phyloP scores from a whole-genome alignment of 2,797 vertebrate species.

The Eidolon dupreanum region DNA sequence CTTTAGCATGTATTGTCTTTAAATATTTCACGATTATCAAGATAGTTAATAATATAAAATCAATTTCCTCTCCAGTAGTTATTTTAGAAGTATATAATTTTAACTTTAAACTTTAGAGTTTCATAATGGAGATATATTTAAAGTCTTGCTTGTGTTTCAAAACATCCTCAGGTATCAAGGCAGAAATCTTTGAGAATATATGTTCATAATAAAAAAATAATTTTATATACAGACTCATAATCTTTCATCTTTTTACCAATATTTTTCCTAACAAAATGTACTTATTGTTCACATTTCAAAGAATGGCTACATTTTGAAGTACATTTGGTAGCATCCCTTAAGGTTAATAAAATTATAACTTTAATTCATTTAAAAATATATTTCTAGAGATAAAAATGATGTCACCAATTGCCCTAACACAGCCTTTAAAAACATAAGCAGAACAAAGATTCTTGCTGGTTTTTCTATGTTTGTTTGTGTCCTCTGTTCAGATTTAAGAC shows the following conservation, averaged over 20 bases:
- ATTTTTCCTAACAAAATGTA: not conserved
- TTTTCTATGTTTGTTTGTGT: not conserved
- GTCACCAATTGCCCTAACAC: not conserved
- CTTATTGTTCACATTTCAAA: not conserved
- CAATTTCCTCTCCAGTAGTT: constrained; percentile 2
- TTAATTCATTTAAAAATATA: not conserved
- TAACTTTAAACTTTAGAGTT: not conserved
- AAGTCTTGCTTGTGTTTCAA: not conserved
- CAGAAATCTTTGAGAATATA: not conserved
- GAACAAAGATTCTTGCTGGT: not conserved
- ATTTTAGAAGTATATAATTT: constrained; percentile 7
- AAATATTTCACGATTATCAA: constrained; percentile 54
- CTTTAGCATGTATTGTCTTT: not conserved
- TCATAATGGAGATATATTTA: constrained; percentile 52
- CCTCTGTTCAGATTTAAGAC: constrained; percentile 25
- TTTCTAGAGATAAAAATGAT: not conserved
- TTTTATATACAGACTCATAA: constrained; percentile 32
- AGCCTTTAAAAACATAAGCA: not conserved
- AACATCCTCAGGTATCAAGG: not conserved
- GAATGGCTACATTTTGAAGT: constrained; percentile 5
- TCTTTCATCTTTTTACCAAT: not conserved
- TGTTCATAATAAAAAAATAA: constrained; percentile 19
- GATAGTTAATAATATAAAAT: not conserved
- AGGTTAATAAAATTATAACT: constrained; percentile 20
- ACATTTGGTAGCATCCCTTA: not conserved